Percentiles rank a stretch among this genome's conserved stretches.
Evolutionary conservation across 2,113 vertebrate genomes (phyloP).

Genomic region (Hippocampus barbouri): DNA sequence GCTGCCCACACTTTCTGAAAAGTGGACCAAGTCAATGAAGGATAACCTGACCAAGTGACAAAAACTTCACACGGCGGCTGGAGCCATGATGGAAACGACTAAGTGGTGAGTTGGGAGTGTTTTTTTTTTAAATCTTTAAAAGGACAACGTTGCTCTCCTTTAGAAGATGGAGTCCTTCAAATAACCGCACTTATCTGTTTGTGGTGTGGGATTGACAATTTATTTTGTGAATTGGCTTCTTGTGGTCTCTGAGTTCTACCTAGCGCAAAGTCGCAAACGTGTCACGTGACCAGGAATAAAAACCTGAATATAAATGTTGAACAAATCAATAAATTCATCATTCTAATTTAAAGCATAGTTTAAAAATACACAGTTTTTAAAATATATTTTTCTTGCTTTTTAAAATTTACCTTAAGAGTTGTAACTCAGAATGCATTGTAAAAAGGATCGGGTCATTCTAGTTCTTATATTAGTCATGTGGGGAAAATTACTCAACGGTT

Average conservation of each 20-base stretch:
- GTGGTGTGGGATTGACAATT: neutral
- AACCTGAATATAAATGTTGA: neutral
- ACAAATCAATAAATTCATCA: neutral
- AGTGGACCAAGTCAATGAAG: neutral
- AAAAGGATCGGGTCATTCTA: no score
- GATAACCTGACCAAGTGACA: neutral
- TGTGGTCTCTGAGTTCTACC: neutral
- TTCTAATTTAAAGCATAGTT: neutral
- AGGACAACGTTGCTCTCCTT: neutral
- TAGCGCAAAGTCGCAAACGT: neutral
- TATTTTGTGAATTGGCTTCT: neutral
- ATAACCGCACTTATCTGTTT: neutral
- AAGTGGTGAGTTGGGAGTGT: neutral
- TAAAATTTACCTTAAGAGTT: no score
- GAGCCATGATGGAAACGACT: neutral
- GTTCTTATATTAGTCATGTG: no score
- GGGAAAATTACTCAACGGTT: no score
- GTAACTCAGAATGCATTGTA: no score
- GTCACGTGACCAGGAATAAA: neutral
- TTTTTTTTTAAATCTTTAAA: neutral
- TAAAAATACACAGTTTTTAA: no score
- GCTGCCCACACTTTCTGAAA: neutral
- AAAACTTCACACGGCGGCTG: neutral
- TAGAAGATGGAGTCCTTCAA: neutral
- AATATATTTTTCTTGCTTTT: no score